Evolutionary conservation across 2,113 vertebrate species (phyloP).

Genomic region (Antigone vipio): DNA sequence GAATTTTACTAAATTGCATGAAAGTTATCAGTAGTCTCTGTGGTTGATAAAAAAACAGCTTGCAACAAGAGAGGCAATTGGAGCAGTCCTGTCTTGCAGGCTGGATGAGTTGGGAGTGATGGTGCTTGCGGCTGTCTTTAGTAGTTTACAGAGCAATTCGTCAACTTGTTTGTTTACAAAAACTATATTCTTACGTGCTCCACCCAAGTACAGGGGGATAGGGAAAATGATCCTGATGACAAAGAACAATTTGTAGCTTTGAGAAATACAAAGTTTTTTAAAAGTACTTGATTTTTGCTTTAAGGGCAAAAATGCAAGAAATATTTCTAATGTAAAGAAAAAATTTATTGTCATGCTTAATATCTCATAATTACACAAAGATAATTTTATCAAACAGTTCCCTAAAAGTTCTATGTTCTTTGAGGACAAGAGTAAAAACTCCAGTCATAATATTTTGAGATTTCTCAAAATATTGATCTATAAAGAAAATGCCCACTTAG

Average conservation of each 20-base stretch:
- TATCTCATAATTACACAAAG: background rate
- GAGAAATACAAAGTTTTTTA: background rate
- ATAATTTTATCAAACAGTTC: background rate
- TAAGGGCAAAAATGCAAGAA: background rate
- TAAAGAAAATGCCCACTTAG: background rate
- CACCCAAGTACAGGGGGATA: background rate
- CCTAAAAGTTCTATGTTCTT: background rate
- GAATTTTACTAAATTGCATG: background rate
- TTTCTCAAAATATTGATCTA: background rate
- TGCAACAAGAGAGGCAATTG: background rate
- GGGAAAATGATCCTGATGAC: background rate
- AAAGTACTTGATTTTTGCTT: background rate
- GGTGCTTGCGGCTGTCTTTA: background rate
- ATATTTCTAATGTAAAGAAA: background rate
- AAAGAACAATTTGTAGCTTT: background rate
- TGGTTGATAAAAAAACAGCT: background rate
- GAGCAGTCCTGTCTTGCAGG: background rate
- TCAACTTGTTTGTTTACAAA: conserved; percentile 1
- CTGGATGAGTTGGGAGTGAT: background rate
- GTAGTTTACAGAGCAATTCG: background rate
- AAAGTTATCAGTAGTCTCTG: background rate
- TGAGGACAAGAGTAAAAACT: background rate
- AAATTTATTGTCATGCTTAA: background rate
- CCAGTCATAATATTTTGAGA: background rate
- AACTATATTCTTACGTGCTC: background rate